phyloP scores from a whole-genome alignment of 2,888 invertebrate genomes.

The Troides oblongomaculatus region DNA sequence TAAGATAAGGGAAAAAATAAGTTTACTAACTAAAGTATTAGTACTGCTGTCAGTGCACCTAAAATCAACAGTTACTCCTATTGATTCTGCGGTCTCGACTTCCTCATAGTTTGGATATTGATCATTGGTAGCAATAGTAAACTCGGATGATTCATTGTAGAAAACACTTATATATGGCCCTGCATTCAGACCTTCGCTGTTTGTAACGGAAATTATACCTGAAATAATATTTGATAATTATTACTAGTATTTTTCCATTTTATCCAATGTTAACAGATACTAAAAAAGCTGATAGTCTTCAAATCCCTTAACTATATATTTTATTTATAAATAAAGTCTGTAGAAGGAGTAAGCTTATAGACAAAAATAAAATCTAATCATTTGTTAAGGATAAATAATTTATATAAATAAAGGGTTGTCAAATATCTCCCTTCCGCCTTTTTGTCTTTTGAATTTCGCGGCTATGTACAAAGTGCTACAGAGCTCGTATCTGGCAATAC shows the following conservation, averaged over 20 bases:
- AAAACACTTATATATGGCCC: slow-evolving; percentile 52
- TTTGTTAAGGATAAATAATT: too few relatives aligned
- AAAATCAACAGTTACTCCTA: slow-evolving; percentile 50
- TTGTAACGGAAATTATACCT: slow-evolving; percentile 45
- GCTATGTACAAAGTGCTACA: too few relatives aligned
- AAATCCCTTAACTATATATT: neutral
- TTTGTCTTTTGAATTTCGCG: too few relatives aligned
- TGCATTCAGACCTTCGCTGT: slow-evolving; percentile 44
- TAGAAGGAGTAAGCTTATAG: too few relatives aligned
- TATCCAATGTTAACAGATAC: slow-evolving; percentile 27
- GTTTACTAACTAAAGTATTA: slow-evolving; percentile 46
- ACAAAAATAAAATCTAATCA: too few relatives aligned
- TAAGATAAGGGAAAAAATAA: neutral
- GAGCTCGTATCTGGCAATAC: too few relatives aligned
- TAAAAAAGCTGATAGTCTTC: neutral
- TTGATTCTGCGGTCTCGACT: slow-evolving; percentile 46
- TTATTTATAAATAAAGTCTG: neutral
- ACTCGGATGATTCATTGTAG: slow-evolving; percentile 38
- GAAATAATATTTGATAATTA: neutral
- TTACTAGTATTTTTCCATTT: neutral
- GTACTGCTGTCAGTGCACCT: slow-evolving; percentile 47
- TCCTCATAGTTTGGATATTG: slow-evolving; percentile 60
- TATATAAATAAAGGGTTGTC: too few relatives aligned
- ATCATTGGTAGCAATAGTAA: slow-evolving; percentile 49
- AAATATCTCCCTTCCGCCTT: too few relatives aligned